These are phyloP conservation scores for Trachelipus rathkii DNA, from an alignment of 1,140 invertebrate species.

Conservation along the genomic window DNA sequence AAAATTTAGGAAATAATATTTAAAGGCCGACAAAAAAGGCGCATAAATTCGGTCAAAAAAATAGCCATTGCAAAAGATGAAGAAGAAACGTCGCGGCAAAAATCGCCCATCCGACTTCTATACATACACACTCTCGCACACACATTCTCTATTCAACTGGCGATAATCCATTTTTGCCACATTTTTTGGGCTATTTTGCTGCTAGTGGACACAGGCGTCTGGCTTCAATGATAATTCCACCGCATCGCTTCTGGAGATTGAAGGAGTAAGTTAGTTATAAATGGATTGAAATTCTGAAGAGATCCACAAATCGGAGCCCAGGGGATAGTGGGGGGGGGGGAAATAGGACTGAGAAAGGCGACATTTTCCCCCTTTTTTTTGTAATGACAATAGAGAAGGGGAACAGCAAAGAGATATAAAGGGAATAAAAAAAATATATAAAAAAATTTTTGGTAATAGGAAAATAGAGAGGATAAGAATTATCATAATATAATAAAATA, in stretches of 20 bases:
- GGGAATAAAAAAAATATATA: neutral
- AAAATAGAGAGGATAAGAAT: neutral
- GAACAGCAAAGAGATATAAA: neutral
- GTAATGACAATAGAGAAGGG: no score
- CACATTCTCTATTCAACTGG: neutral
- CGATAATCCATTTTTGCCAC: neutral
- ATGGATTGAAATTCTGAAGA: slow-evolving; percentile 5
- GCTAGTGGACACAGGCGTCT: slow-evolving; percentile 2
- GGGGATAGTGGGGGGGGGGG: neutral
- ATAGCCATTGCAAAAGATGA: slow-evolving; percentile 9
- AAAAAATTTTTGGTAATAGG: neutral
- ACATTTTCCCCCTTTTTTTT: no score
- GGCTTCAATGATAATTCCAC: slow-evolving; percentile 10
- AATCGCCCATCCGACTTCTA: neutral
- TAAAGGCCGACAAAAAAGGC: no score
- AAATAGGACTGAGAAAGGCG: neutral
- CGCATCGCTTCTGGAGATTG: neutral
- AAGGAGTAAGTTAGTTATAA: slow-evolving; percentile 11
- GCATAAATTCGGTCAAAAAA: slow-evolving; percentile 9
- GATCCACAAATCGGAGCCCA: neutral
- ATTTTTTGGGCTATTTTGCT: slow-evolving; percentile 12
- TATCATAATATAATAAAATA: no score
- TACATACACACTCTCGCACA: neutral
- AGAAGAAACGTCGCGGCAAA: slow-evolving; percentile 10
- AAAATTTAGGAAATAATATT: no score